Evolutionary conservation across 2,888 invertebrate genomes (phyloP), one percentile per base, ranked within the genome.

Genomic region (Eudemis profundana): DNA sequence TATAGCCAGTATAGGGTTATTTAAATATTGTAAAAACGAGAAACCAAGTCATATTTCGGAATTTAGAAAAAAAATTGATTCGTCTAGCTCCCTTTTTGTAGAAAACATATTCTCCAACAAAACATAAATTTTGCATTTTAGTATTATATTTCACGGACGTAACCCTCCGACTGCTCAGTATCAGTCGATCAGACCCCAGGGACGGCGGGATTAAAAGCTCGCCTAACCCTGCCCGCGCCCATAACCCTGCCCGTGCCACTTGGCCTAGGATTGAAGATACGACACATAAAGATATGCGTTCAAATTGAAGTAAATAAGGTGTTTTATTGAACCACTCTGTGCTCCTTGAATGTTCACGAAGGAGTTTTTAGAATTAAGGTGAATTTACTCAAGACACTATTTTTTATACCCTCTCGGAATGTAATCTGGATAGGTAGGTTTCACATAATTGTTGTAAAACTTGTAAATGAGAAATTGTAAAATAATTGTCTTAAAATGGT

Each of bases 181-280:
- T 53, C 63, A 40, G 42, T n/a, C 57, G 64, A 64, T 44, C 57
- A 44, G 36, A 36, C 64, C 64, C 64, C 14, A 4, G 70, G 70
- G 70, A 68, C 61, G 57, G 21, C 53, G 53, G 68, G 70, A 67
- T 70, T 70, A 71, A 71, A 70, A 65, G 66, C 70, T 54, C 56
- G 61, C 47, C 27, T 23, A 15, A 46, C 42, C 51, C 50, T 50
- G 61, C 51, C 33, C 8, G 33, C 33, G 33, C 33, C 33, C 33
- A n/a, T 47, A 61, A 46, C 38, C 53, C 38, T 33, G 49, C 49
- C 27, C n/a, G n/a, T n/a, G n/a, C n/a, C n/a, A n/a, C n/a, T n/a
- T n/a, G n/a, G 40, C 36, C 56, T 7, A 44, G 23, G 29, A 38
- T 61, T n/a, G 15, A 15, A 33, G 36, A 40, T 40, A 40, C 29